These are phyloP conservation scores for Cyclophora punctaria DNA, from an alignment of 2,888 invertebrate genomes.

Conservation along the genomic window DNA sequence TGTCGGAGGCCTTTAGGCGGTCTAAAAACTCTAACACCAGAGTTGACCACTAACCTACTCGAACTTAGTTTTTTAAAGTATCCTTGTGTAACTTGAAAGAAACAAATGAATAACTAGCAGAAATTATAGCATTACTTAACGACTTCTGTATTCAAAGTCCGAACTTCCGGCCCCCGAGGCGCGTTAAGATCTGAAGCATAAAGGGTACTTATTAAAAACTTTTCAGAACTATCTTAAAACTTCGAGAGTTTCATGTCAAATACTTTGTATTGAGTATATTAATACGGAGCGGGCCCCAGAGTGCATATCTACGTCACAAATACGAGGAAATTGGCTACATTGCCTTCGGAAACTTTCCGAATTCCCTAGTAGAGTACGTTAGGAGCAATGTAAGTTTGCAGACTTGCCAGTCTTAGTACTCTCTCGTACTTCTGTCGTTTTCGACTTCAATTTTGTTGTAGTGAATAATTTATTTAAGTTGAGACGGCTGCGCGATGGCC, in stretches of 20 bases:
- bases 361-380: slow-evolving; percentile 33
- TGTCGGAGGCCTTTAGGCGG: too few species aligned
- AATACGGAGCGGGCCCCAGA: slow-evolving; percentile 34
- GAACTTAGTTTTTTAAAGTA: too few species aligned
- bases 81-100: too few species aligned
- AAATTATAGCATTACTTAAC: too few species aligned
- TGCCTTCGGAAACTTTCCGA: slow-evolving; percentile 44
- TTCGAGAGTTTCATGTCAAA: slow-evolving; percentile 14
- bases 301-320: slow-evolving; percentile 44
- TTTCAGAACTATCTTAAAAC: slow-evolving; percentile 5
- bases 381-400: slow-evolving; percentile 45
- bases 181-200: slow-evolving; percentile 1
- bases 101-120: too few species aligned
- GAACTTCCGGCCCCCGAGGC: slow-evolving; percentile 3
- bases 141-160: not conserved
- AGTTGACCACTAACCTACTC: too few species aligned
- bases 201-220: slow-evolving; percentile 9
- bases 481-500: not conserved
- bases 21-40: too few species aligned
- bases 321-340: slow-evolving; percentile 51
- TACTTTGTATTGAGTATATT: slow-evolving; percentile 32
- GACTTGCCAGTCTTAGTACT: slow-evolving; percentile 20
- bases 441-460: slow-evolving; percentile 17
- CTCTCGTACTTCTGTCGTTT: slow-evolving; percentile 20
- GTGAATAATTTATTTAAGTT: slow-evolving; percentile 20